Evolutionary conservation across 2,113 vertebrate genomes (phyloP).

Genomic region (Lanius collurio): DNA sequence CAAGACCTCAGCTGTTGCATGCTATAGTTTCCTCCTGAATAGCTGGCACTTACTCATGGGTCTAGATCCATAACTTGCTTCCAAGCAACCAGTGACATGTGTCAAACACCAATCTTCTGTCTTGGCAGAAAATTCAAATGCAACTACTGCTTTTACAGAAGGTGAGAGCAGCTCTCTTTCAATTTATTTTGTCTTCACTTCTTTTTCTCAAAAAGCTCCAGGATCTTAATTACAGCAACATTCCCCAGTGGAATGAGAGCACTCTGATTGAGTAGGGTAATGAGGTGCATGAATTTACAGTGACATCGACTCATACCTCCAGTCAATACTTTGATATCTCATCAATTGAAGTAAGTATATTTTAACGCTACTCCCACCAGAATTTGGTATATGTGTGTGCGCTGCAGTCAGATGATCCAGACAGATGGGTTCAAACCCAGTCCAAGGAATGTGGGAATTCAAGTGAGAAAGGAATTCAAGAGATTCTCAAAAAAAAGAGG

Average conservation of each 20-base stretch:
- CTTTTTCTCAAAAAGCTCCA: background rate
- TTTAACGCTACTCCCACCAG: background rate
- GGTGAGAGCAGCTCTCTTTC: background rate
- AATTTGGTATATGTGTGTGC: background rate
- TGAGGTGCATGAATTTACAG: conserved; percentile 2
- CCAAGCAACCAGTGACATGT: background rate
- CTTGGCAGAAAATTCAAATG: background rate
- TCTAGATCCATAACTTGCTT: background rate
- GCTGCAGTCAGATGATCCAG: background rate
- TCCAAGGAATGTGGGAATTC: background rate
- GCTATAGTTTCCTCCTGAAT: background rate
- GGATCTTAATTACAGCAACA: conserved; percentile 7
- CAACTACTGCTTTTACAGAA: background rate
- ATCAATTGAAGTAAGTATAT: background rate
- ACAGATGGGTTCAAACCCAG: background rate
- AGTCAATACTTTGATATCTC: background rate
- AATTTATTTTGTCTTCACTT: background rate
- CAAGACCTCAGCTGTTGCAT: background rate
- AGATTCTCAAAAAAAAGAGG: background rate
- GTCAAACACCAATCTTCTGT: background rate
- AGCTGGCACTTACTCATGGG: background rate
- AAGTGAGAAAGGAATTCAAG: background rate
- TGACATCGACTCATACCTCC: background rate
- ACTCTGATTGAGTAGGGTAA: background rate
- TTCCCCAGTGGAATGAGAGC: background rate